These are phyloP conservation scores for Toxotes chatareus DNA, from an alignment of 2,113 vertebrate genomes.

Conservation along the genomic window DNA sequence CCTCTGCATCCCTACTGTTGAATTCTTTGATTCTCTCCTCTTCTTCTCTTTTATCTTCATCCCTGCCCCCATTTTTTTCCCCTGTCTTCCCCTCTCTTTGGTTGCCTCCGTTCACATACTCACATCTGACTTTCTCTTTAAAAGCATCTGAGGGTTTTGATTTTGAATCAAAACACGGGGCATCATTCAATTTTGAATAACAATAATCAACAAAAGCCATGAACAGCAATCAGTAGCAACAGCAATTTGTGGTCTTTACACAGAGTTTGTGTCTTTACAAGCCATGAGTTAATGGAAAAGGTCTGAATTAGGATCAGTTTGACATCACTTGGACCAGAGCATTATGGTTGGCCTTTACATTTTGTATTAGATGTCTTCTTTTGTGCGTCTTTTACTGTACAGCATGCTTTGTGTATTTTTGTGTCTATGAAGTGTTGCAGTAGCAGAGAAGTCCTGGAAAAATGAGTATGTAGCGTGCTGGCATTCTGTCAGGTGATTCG, in stretches of 20 bases:
- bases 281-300: background rate
- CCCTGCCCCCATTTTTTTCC: background rate
- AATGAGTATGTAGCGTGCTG: background rate
- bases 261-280: background rate
- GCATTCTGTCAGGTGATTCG: background rate
- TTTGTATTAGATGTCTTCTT: background rate
- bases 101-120: conserved; percentile 4
- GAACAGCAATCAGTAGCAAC: background rate
- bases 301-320: background rate
- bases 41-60: conserved; percentile 14
- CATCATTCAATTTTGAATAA: background rate
- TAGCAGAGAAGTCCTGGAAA: background rate
- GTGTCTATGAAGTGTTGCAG: background rate
- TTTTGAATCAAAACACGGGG: background rate
- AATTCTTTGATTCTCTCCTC: conserved; percentile 13
- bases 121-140: conserved; percentile 12
- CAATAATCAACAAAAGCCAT: background rate
- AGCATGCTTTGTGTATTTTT: background rate
- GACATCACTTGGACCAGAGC: background rate
- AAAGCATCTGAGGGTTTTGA: conserved; percentile 3
- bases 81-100: background rate
- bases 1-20: conserved; percentile 10
- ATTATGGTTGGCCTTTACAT: background rate
- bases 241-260: background rate
- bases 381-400: background rate